Evolutionary conservation across 2,888 invertebrate genomes (phyloP).

Genomic region (Papilio protenor): DNA sequence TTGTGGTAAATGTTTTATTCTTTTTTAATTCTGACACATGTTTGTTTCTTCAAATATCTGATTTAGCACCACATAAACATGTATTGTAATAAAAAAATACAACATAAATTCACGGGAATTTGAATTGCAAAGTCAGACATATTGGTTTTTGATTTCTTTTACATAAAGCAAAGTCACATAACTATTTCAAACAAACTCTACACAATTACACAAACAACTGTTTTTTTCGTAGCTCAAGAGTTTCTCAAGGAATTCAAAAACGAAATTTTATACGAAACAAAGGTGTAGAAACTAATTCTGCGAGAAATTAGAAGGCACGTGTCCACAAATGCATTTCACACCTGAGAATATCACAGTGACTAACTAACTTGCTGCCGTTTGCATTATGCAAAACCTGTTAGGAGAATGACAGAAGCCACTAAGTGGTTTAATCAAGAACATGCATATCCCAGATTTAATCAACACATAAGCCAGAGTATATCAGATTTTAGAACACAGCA

Average conservation of each 20-base stretch:
- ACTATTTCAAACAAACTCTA: neutral
- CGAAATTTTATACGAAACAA: neutral
- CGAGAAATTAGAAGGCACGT: constrained; percentile 6
- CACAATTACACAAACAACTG: neutral
- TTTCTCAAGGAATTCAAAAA: neutral
- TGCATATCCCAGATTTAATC: constrained; percentile 5
- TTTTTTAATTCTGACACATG: neutral
- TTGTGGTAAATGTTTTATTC: neutral
- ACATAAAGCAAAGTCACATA: neutral
- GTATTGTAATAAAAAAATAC: neutral
- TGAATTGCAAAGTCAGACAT: neutral
- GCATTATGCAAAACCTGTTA: constrained; percentile 36
- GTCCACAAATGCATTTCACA: constrained; percentile 19
- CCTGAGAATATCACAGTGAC: constrained; percentile 20
- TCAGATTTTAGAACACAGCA: neutral
- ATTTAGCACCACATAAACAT: neutral
- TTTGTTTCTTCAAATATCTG: neutral
- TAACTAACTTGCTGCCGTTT: constrained; percentile 15
- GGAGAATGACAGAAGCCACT: constrained; percentile 25
- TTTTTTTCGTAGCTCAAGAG: neutral
- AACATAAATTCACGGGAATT: neutral
- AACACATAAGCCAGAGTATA: neutral
- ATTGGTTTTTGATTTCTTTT: neutral
- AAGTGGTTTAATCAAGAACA: constrained; percentile 33
- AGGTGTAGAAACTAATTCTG: neutral